Percentiles rank a stretch among this genome's conserved stretches.
Conservation (phyloP, 2,797 vertebrate genomes). For the Passerculus sandwichensis region DNA sequence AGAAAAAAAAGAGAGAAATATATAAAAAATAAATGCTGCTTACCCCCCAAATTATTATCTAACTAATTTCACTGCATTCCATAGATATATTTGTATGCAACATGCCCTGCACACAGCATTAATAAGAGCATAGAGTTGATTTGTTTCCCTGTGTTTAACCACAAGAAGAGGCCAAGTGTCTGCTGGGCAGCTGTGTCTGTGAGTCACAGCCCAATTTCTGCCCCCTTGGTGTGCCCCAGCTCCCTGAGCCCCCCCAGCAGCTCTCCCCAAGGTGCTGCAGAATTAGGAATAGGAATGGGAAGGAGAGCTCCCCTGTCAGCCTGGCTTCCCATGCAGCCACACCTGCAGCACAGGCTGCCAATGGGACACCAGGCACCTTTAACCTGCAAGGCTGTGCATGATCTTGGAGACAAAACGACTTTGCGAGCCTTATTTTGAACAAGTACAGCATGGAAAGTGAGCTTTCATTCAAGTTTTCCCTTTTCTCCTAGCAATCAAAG, state of each 20-base stretch:
- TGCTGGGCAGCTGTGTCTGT: background rate
- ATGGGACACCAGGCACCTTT: background rate
- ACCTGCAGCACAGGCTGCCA: background rate
- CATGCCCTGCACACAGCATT: background rate
- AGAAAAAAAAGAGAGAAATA: background rate
- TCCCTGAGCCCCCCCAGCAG: background rate
- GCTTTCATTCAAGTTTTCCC: background rate
- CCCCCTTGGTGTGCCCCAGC: background rate
- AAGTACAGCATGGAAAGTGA: background rate
- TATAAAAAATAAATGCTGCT: background rate
- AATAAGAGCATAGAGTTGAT: background rate
- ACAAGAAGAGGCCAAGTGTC: background rate
- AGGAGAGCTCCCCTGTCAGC: background rate
- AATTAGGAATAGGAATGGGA: background rate
- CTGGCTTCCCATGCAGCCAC: background rate
- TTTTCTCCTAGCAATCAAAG: background rate
- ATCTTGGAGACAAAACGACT: background rate
- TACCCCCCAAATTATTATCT: background rate
- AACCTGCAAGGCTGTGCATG: rapidly evolving
- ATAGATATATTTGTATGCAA: background rate
- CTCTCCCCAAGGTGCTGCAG: background rate
- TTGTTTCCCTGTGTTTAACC: background rate
- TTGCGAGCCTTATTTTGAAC: background rate
- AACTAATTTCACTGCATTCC: background rate
- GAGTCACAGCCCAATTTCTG: background rate